Conservation (phyloP, 2,888 invertebrate species). For the Drosophila suboccidentalis region DNA sequence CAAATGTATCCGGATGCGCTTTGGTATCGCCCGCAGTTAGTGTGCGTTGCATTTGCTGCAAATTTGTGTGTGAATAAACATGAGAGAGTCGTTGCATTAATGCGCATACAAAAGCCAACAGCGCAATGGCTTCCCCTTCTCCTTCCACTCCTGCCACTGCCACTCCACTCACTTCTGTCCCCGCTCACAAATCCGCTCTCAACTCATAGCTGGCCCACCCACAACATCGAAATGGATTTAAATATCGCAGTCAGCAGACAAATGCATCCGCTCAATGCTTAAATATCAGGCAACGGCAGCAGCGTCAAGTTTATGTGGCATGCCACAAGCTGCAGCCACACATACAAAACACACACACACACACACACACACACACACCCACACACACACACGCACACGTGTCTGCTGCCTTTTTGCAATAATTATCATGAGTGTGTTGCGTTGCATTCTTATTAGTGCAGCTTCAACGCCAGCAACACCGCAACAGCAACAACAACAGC, state of each 20-base stretch:
- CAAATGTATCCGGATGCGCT: constrained; percentile 55
- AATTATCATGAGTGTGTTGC: constrained; percentile 40
- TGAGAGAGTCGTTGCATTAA: constrained; percentile 79
- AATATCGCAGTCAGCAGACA: constrained; percentile 55
- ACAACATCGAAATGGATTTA: constrained; percentile 55
- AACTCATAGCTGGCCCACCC: constrained; percentile 26
- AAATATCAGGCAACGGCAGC: constrained; percentile 61
- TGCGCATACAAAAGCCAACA: constrained; percentile 76
- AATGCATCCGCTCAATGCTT: constrained; percentile 55
- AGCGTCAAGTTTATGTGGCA: constrained; percentile 72
- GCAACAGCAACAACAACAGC: constrained; percentile 22
- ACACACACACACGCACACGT: neutral
- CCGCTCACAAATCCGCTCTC: neutral
- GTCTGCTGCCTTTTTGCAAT: constrained; percentile 47
- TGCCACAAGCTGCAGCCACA: constrained; percentile 61
- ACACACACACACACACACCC: neutral
- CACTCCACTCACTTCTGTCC: neutral
- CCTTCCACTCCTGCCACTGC: neutral
- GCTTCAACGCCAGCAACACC: constrained; percentile 61
- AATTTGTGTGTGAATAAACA: constrained; percentile 80
- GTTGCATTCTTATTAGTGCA: constrained; percentile 64
- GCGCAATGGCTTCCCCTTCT: constrained; percentile 23
- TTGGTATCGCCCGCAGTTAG: constrained; percentile 63
- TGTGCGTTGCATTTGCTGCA: constrained; percentile 71
- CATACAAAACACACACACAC: constrained; percentile 10